Percentiles rank a stretch among this genome's conserved stretches.
phyloP scores from a whole-genome alignment of 2,888 invertebrate species.

The Trachelus stipa region DNA sequence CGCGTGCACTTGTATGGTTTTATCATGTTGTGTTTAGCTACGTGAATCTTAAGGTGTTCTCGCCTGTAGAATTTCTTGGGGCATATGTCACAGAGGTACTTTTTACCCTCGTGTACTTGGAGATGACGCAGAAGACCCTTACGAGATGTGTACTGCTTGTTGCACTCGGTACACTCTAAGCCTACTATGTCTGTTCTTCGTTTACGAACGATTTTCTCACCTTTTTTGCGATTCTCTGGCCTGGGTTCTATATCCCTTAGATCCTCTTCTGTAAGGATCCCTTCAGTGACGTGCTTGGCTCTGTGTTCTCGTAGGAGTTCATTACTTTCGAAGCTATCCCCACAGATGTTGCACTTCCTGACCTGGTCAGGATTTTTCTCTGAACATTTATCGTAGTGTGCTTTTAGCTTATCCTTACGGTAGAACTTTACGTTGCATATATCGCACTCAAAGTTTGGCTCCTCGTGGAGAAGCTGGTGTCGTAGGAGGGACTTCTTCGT shows the following conservation, averaged over 20 bases:
- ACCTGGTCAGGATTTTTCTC: conserved; percentile 65
- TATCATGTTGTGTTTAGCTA: conserved; percentile 64
- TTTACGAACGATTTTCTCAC: conserved; percentile 56
- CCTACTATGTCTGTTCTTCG: conserved; percentile 63
- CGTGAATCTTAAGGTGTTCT: conserved; percentile 63
- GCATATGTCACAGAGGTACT: conserved; percentile 63
- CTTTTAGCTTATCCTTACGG: conserved; percentile 62
- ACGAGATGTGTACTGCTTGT: conserved; percentile 62
- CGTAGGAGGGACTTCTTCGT: conserved; percentile 62
- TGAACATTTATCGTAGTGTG: conserved; percentile 64
- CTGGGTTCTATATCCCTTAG: conserved; percentile 58
- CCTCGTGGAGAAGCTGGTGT: conserved; percentile 62
- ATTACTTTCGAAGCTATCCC: conserved; percentile 62
- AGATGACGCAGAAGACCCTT: conserved; percentile 62
- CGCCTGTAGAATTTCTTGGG: conserved; percentile 64
- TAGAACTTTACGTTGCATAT: conserved; percentile 64
- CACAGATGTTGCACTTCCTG: conserved; percentile 63
- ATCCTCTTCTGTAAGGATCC: conserved; percentile 62
- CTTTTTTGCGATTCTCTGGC: conserved; percentile 47
- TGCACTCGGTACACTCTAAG: conserved; percentile 62
- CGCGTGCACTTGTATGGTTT: conserved; percentile 63
- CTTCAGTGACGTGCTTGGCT: conserved; percentile 62
- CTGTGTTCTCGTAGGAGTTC: conserved; percentile 59
- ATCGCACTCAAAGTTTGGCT: conserved; percentile 64
- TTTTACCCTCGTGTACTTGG: conserved; percentile 63